A percentile compares a stretch with the other conserved stretches of the same genome.
phyloP scores from a whole-genome alignment of 1,140 invertebrate genomes.

The Druon quercuslanigerum region DNA sequence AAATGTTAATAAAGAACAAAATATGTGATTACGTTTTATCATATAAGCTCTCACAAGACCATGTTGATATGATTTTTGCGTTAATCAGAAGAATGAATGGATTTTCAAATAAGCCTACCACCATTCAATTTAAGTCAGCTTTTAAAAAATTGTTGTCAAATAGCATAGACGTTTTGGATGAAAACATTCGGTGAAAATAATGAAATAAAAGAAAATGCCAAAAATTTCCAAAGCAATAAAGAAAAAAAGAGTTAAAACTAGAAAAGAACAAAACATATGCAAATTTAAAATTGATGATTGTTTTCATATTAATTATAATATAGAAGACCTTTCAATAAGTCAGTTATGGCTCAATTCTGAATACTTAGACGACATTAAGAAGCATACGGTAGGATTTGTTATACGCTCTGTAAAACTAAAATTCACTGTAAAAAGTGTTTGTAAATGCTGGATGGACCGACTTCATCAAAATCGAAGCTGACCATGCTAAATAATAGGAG shows the following conservation, averaged over 20 bases:
- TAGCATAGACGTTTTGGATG: slow-evolving; percentile 8
- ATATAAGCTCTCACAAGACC: slow-evolving; percentile 20
- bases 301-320: not conserved
- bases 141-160: slow-evolving; percentile 37
- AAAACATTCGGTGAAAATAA: no score
- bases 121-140: slow-evolving; percentile 34
- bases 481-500: slow-evolving; percentile 27
- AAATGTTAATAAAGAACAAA: not conserved
- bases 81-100: slow-evolving; percentile 39
- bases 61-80: slow-evolving; percentile 26
- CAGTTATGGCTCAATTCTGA: not conserved
- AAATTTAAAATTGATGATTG: not conserved
- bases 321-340: not conserved
- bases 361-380: slow-evolving; percentile 32
- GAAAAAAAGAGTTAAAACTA: no score
- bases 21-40: not conserved
- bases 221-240: no score
- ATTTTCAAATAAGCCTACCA: slow-evolving; percentile 40
- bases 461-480: slow-evolving; percentile 9
- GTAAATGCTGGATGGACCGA: slow-evolving; percentile 12
- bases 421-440: slow-evolving; percentile 40
- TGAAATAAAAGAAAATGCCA: rapidly evolving
- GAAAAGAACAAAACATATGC: no score
- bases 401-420: slow-evolving; percentile 22
- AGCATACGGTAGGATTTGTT: slow-evolving; percentile 26